Base-by-base conservation (phyloP, 1,140 invertebrate genomes). In the Cotesia glomerata region DNA sequence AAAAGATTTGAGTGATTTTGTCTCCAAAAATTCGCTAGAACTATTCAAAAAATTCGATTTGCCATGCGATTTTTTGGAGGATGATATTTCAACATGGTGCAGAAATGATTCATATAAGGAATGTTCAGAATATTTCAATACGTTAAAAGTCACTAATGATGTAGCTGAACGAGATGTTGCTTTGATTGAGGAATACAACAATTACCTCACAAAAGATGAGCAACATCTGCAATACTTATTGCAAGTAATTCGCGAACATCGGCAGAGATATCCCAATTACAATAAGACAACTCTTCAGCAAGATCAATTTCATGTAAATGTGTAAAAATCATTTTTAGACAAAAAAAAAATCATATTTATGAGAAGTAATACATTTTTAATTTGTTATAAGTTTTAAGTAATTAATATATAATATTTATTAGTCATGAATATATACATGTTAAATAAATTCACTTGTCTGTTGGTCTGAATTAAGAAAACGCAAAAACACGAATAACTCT, bases 381-480 rank as follows among this genome's bases (percentile, higher is more conserved):
- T n/a, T n/a, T n/a, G n/a, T n/a, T n/a, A n/a, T n/a, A n/a, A n/a
- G n/a, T n/a, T n/a, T n/a, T n/a, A n/a, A 45, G 8, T 7, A 11
- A 45, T 9, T 8, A 45, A 45, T 45, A 8, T 0, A 45, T 45
- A 45, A 45, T 45, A 45, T 45, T 45, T 45, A 5, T 45, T 9
- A 45, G 39, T 58, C 26, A 58, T 58, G 9, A 58, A 16, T 58
- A 58, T 11, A 58, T 58, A 58, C 0, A 58, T 58, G 54, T 58
- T 58, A 32, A 58, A 58, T n/a, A 58, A 58, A 58, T n/a, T 58
- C 54, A 16, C 54, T 58, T 58, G 54, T 58, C 26, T 58, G 54
- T 16, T 58, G 0, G 54, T 58, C 54, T 16, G 54, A 32, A 58
- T 58, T 32, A 58, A 2, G 9, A 16, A 58, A 58, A 58, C 54